phyloP scores from a whole-genome alignment of 37 sponge, comb jelly and placozoan genomes.

The Cliona cf. orientalis region DNA sequence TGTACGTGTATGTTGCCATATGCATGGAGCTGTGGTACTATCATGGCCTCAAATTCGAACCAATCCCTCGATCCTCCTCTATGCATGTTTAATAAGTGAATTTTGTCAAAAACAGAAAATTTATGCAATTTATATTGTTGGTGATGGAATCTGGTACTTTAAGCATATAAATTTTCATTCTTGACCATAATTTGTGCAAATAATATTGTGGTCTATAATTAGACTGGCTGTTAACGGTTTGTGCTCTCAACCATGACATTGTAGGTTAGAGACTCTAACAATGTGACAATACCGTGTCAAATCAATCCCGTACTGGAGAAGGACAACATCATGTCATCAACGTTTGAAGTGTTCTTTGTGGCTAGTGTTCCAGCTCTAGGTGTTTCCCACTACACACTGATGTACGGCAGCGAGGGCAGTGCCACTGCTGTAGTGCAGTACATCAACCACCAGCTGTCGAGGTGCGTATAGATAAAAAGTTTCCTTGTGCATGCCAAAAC shows the following conservation, averaged over 20 bases:
- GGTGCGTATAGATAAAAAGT: neutral
- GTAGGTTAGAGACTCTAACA: slow-evolving; percentile 44
- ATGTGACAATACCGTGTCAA: slow-evolving; percentile 39
- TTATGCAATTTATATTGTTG: too few species aligned
- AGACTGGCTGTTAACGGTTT: neutral
- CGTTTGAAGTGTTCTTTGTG: slow-evolving; percentile 58
- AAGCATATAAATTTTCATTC: too few species aligned
- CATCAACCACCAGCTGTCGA: slow-evolving; percentile 28
- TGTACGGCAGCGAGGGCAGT: neutral
- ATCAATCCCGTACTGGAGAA: slow-evolving; percentile 60
- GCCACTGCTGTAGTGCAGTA: slow-evolving; percentile 14
- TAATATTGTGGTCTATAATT: neutral
- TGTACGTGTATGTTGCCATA: too few species aligned
- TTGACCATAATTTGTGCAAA: neutral
- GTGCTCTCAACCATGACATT: neutral
- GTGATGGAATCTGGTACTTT: too few species aligned
- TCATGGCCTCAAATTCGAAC: neutral
- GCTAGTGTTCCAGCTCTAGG: slow-evolving; percentile 31
- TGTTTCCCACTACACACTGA: slow-evolving; percentile 36
- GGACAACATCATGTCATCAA: neutral
- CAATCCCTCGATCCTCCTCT: neutral
- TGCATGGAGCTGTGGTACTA: too few species aligned
- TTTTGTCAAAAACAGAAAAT: too few species aligned
- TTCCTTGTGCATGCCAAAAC: too few species aligned
- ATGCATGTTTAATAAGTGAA: too few species aligned